phyloP scores from a whole-genome alignment of 2,113 vertebrate genomes.

The Charina bottae region DNA sequence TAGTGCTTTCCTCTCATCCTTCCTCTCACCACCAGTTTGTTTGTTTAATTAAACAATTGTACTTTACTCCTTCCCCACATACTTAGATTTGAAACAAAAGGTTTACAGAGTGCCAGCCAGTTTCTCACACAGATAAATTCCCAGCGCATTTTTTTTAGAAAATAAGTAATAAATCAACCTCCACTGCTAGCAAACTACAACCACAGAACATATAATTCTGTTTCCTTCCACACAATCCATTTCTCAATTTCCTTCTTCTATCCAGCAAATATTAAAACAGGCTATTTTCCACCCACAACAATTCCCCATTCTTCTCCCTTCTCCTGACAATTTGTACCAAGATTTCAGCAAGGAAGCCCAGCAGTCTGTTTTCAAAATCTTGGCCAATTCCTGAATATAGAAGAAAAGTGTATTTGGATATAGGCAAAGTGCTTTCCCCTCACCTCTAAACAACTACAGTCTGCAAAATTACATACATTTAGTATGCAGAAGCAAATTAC shows the following conservation, averaged over 20 bases:
- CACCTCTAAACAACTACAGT: neutral
- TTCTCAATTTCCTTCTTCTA: neutral
- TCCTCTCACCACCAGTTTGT: neutral
- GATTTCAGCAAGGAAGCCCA: neutral
- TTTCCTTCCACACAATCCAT: neutral
- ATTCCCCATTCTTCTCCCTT: neutral
- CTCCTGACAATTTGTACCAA: neutral
- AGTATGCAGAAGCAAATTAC: neutral
- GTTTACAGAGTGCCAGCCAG: neutral
- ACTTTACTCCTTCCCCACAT: neutral
- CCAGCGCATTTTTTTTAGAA: neutral
- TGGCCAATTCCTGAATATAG: neutral
- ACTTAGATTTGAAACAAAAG: neutral
- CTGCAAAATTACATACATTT: neutral
- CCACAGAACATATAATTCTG: neutral
- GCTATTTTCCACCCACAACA: neutral
- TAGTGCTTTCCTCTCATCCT: neutral
- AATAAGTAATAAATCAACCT: slow-evolving; percentile 1
- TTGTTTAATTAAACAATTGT: neutral
- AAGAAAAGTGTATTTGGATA: neutral
- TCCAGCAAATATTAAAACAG: neutral
- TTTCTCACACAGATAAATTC: neutral
- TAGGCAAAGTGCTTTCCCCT: neutral
- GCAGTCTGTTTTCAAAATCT: neutral
- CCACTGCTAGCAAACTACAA: neutral